A percentile compares a stretch with the other conserved stretches of the same genome.
Evolutionary conservation across 2,888 invertebrate genomes (phyloP).

Genomic region (Drosophila demipolita): DNA sequence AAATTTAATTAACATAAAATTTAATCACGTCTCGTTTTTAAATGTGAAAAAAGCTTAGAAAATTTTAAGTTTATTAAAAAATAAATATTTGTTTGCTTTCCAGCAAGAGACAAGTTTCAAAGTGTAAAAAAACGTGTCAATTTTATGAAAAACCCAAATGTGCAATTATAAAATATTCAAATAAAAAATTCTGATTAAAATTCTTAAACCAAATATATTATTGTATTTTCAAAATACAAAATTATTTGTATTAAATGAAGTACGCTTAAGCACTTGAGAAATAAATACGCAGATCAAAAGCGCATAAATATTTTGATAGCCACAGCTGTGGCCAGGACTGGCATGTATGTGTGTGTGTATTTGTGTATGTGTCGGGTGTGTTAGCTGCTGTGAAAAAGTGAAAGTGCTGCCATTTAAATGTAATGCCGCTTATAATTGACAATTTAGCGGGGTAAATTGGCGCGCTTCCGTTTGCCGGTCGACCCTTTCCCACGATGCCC

Average conservation of each 20-base stretch:
- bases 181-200: background rate
- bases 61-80: background rate
- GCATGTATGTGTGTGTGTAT: constrained; percentile 4
- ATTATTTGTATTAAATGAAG: background rate
- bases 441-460: constrained; percentile 36
- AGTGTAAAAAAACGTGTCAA: background rate
- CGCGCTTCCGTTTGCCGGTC: constrained; percentile 46
- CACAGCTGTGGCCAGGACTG: constrained; percentile 17
- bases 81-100: background rate
- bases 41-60: background rate
- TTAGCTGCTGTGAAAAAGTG: constrained; percentile 9
- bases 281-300: constrained; percentile 25
- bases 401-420: constrained; percentile 27
- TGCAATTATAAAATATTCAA: background rate
- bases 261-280: background rate
- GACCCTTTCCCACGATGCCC: constrained; percentile 64
- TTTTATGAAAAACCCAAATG: background rate
- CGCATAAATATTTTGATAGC: constrained; percentile 22
- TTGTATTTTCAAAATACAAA: background rate
- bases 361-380: constrained; percentile 11
- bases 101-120: background rate
- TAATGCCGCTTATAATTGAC: constrained; percentile 41
- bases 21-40: constrained; percentile 25
- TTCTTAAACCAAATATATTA: constrained; percentile 5
- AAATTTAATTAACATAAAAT: constrained; percentile 11